Percentiles rank a stretch among this genome's conserved stretches.
Evolutionary conservation across 1,140 invertebrate species (phyloP).

Genomic region (Aphidius gifuensis): DNA sequence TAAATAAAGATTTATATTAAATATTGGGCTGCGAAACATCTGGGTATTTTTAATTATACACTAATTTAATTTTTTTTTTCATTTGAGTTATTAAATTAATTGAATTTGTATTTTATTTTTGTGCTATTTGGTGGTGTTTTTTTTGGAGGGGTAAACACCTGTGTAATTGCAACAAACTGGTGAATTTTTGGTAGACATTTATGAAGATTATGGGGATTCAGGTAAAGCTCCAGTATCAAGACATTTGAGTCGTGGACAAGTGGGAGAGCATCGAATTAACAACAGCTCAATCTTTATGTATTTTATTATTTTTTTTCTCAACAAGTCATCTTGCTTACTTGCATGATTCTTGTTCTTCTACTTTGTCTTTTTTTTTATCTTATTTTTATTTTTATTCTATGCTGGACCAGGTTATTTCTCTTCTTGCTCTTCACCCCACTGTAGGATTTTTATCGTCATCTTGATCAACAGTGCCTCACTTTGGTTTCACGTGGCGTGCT

Average conservation of each 20-base stretch:
- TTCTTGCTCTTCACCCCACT: conserved; percentile 25
- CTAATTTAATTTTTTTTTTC: too few species aligned
- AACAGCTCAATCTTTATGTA: conserved; percentile 56
- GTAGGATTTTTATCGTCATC: conserved; percentile 41
- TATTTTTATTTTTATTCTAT: conserved; percentile 13
- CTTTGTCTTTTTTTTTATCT: conserved; percentile 13
- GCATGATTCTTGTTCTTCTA: conserved; percentile 2
- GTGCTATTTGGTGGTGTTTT: too few species aligned
- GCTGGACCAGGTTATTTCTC: neutral
- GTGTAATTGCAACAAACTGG: too few species aligned
- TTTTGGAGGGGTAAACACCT: too few species aligned
- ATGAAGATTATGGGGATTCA: too few species aligned
- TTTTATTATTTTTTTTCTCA: conserved; percentile 37
- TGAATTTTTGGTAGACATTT: too few species aligned
- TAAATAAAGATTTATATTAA: too few species aligned
- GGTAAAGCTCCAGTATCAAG: conserved; percentile 36
- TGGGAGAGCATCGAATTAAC: conserved; percentile 44
- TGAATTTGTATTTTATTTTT: too few species aligned
- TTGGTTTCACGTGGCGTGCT: conserved; percentile 49
- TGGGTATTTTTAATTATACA: too few species aligned
- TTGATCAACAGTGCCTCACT: conserved; percentile 29
- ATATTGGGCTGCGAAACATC: too few species aligned
- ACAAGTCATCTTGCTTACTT: neutral
- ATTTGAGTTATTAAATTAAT: too few species aligned
- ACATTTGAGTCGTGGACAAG: conserved; percentile 50